Evolutionary conservation across 2,113 vertebrate species (phyloP).

Genomic region (Phrynosoma platyrhinos): DNA sequence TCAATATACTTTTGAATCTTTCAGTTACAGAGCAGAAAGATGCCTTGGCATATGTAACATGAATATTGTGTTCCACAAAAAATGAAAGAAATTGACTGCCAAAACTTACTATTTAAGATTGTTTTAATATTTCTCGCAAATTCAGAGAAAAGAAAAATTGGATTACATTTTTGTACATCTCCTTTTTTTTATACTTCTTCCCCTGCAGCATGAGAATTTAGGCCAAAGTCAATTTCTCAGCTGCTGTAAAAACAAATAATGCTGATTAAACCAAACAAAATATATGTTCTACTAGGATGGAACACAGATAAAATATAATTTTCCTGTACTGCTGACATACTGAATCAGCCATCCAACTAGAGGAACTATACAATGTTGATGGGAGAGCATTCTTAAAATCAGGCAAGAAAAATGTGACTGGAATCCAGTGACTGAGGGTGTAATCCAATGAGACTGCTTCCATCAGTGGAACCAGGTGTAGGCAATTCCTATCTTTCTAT

Average conservation of each 20-base stretch:
- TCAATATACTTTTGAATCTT: not conserved
- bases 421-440: not conserved
- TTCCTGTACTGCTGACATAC: constrained; percentile 1
- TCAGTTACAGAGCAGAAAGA: constrained; percentile 1
- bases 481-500: not conserved
- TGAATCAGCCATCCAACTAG: constrained; percentile 33
- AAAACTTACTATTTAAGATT: not conserved
- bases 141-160: not conserved
- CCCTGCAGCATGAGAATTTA: not conserved
- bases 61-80: not conserved
- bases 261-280: constrained; percentile 9
- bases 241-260: constrained; percentile 41
- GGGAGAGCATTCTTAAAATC: not conserved
- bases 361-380: constrained; percentile 11
- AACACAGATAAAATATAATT: constrained; percentile 7
- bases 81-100: not conserved
- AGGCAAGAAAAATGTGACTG: not conserved
- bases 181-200: constrained; percentile 5
- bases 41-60: too few relatives aligned
- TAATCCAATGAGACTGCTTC: not conserved
- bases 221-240: constrained; percentile 53
- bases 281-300: constrained; percentile 32
- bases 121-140: constrained; percentile 22
- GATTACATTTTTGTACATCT: not conserved
- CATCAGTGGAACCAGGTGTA: too few relatives aligned